Evolutionary conservation across 1,140 invertebrate species (phyloP).

Genomic region (Drosophila aff.): DNA sequence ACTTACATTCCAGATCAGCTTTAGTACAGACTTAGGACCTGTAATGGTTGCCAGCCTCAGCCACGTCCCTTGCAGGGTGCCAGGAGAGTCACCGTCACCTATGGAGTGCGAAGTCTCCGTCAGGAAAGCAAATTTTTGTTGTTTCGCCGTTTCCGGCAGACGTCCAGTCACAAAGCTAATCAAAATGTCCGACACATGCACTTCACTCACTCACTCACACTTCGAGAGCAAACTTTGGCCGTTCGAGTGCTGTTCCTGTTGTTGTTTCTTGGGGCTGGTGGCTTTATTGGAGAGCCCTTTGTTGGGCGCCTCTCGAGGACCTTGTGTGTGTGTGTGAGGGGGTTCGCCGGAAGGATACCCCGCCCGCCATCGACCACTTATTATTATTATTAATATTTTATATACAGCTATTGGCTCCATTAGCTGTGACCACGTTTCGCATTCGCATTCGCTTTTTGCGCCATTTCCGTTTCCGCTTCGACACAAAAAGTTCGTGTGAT

Average conservation of each 20-base stretch:
- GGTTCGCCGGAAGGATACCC: constrained; percentile 7
- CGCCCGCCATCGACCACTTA: constrained; percentile 1
- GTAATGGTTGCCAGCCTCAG: neutral
- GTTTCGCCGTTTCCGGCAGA: constrained; percentile 62
- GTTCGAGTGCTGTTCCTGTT: constrained; percentile 34
- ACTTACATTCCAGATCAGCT: neutral
- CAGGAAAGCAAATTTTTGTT: constrained; percentile 16
- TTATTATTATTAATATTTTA: constrained; percentile 23
- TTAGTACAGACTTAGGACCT: neutral
- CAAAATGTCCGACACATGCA: constrained; percentile 73
- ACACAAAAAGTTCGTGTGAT: constrained; percentile 60
- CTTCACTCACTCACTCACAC: constrained; percentile 44
- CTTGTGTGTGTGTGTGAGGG: neutral
- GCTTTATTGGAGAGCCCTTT: constrained; percentile 33
- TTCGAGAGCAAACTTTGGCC: constrained; percentile 67
- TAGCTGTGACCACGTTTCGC: constrained; percentile 51
- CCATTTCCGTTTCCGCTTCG: constrained; percentile 68
- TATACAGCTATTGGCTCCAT: constrained; percentile 19
- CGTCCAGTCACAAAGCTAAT: constrained; percentile 72
- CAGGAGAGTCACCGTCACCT: constrained; percentile 7
- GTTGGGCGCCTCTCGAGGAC: constrained; percentile 24
- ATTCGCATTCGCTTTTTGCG: constrained; percentile 28
- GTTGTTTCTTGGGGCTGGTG: constrained; percentile 24
- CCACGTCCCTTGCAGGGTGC: constrained; percentile 1
- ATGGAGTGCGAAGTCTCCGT: neutral